Conservation (phyloP, 1,140 invertebrate genomes). For the Drosophila willistoni region DNA sequence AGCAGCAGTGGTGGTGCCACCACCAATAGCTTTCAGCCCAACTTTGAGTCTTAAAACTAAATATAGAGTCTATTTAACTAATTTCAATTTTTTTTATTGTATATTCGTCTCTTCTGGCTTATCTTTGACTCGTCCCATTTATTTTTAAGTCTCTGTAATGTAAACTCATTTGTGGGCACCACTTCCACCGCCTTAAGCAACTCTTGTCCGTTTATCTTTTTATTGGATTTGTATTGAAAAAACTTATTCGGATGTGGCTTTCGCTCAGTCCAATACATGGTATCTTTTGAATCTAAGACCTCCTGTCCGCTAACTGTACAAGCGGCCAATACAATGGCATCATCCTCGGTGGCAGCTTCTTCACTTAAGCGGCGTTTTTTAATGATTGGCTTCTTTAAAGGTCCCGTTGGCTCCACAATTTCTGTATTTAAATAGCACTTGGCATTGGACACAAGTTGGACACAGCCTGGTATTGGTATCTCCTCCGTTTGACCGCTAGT, state of each 20-base stretch:
- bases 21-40: conserved; percentile 33
- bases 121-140: conserved; percentile 58
- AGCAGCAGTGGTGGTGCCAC: conserved; percentile 30
- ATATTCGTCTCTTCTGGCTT: neutral
- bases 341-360: neutral
- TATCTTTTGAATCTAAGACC: conserved; percentile 39
- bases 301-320: conserved; percentile 42
- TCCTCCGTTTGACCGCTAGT: neutral
- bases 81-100: conserved; percentile 17
- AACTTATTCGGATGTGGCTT: conserved; percentile 31
- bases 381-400: conserved; percentile 44
- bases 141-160: conserved; percentile 42
- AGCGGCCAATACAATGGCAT: neutral
- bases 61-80: conserved; percentile 11
- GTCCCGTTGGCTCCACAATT: conserved; percentile 22
- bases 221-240: conserved; percentile 41
- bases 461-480: neutral
- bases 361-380: conserved; percentile 24
- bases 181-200: conserved; percentile 27
- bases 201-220: conserved; percentile 22
- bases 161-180: conserved; percentile 50
- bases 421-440: conserved; percentile 49
- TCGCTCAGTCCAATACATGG: conserved; percentile 31
- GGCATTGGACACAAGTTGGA: conserved; percentile 43
- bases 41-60: conserved; percentile 33